phyloP scores from a whole-genome alignment of 1,140 invertebrate genomes.

The Drosophila tsacasi region DNA sequence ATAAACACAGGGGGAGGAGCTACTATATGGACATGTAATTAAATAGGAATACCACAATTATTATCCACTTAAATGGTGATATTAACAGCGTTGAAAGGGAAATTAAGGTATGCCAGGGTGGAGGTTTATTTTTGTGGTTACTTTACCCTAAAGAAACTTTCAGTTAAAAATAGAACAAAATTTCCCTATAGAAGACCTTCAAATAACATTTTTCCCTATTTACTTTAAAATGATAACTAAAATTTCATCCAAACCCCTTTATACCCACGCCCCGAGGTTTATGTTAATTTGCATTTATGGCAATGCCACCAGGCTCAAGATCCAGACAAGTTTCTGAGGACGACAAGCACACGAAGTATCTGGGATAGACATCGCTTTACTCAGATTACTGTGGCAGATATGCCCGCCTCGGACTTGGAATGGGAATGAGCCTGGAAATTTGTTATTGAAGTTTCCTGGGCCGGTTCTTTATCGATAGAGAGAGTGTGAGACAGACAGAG shows the following conservation, averaged over 20 bases:
- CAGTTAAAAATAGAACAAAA: background rate
- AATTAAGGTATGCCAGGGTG: background rate
- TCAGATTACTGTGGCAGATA: conserved; percentile 76
- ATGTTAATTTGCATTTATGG: conserved; percentile 55
- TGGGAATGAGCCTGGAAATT: conserved; percentile 44
- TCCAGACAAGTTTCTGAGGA: conserved; percentile 35
- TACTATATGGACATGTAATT: conserved; percentile 7
- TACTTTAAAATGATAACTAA: no score
- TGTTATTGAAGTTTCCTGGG: conserved; percentile 57
- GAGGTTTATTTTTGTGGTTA: background rate
- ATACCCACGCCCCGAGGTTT: conserved; percentile 5
- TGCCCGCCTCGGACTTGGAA: conserved; percentile 5
- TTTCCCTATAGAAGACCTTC: background rate
- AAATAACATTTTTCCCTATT: no score
- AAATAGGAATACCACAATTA: background rate
- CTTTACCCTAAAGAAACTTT: background rate
- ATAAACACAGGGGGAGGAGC: background rate
- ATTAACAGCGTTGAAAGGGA: background rate
- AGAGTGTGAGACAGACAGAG: background rate
- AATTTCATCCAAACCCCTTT: background rate
- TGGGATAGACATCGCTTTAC: conserved; percentile 61
- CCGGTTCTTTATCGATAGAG: conserved; percentile 39
- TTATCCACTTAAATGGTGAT: background rate
- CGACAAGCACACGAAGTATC: conserved; percentile 45
- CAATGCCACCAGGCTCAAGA: conserved; percentile 36